These are phyloP conservation scores for Pangasius macronema DNA, from an alignment of 2,797 vertebrate species.

Conservation along the genomic window DNA sequence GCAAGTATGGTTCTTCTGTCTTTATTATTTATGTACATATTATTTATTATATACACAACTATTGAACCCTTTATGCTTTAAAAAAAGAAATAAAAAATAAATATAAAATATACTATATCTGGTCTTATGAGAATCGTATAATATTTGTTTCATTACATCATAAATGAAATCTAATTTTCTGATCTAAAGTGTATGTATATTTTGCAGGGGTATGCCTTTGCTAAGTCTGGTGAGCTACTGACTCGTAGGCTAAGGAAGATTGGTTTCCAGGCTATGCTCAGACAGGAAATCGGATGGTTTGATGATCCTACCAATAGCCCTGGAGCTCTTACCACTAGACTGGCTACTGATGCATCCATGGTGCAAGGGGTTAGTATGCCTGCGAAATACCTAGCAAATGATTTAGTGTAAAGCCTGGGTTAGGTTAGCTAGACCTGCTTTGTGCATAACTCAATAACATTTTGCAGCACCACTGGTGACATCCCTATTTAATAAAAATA, in stretches of 20 bases:
- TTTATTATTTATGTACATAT: neutral
- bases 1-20: constrained; percentile 66
- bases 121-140: neutral
- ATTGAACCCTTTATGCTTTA: neutral
- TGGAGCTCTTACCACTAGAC: constrained; percentile 77
- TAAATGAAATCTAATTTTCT: neutral
- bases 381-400: neutral
- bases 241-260: constrained; percentile 76
- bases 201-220: constrained; percentile 75
- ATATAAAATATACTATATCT: neutral
- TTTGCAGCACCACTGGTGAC: neutral
- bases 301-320: constrained; percentile 77
- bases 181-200: neutral
- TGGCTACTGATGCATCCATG: constrained; percentile 81
- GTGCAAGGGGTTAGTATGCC: constrained; percentile 75
- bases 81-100: neutral
- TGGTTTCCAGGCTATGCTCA: constrained; percentile 79
- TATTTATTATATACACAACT: neutral
- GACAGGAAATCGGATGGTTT: constrained; percentile 80
- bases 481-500: neutral
- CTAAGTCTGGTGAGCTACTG: constrained; percentile 80
- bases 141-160: neutral
- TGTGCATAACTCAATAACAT: neutral
- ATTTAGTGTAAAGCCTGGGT: neutral
- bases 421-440: neutral